These are phyloP conservation scores for Drosophila kohkoa DNA, from an alignment of 1,140 invertebrate genomes.

Conservation along the genomic window DNA sequence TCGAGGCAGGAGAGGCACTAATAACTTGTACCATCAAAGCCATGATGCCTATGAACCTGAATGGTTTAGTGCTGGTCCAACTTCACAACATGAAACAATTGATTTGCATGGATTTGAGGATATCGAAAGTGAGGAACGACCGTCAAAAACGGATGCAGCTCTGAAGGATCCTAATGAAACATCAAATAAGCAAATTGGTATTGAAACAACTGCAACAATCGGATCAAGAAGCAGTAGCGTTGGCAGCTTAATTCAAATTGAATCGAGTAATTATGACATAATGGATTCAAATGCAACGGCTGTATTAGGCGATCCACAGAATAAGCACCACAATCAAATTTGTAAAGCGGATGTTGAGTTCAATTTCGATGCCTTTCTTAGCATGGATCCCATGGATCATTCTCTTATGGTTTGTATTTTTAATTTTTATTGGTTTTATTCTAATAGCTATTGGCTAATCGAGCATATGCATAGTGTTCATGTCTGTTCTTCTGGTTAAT, in stretches of 20 bases:
- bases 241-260: conserved; percentile 37
- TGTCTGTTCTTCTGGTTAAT: too few relatives aligned
- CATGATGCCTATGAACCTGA: conserved; percentile 87
- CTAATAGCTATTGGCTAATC: too few relatives aligned
- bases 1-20: conserved; percentile 72
- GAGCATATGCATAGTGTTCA: too few relatives aligned
- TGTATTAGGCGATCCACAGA: not conserved
- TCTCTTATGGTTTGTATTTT: conserved; percentile 86
- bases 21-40: conserved; percentile 85
- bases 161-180: conserved; percentile 42
- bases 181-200: not conserved
- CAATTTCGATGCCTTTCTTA: conserved; percentile 89
- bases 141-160: conserved; percentile 21
- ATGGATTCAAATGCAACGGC: conserved; percentile 19
- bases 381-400: conserved; percentile 88
- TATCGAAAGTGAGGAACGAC: conserved; percentile 85
- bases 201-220: conserved; percentile 52
- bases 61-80: conserved; percentile 94
- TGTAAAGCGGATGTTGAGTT: conserved; percentile 56
- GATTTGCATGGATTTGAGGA: conserved; percentile 96
- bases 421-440: not conserved
- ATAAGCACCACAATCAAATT: conserved; percentile 20
- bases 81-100: conserved; percentile 96
- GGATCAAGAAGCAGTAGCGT: conserved; percentile 45
- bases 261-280: conserved; percentile 17